A percentile compares a stretch with the other conserved stretches of the same genome.
phyloP scores from a whole-genome alignment of 2,888 invertebrate genomes.

The Parnassius mnemosyne region DNA sequence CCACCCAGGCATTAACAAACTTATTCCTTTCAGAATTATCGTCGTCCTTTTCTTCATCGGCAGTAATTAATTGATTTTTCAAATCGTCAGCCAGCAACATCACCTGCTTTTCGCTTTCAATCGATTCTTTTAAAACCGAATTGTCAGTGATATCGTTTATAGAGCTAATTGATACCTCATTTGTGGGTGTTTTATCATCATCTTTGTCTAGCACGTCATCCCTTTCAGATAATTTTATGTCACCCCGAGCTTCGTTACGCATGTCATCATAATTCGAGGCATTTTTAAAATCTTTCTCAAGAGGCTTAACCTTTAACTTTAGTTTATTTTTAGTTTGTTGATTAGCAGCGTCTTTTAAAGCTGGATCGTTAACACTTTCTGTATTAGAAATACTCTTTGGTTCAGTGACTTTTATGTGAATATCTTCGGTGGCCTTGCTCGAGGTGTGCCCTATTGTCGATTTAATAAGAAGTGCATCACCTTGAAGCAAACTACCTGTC shows the following conservation, averaged over 20 bases:
- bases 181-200: constrained; percentile 74
- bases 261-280: constrained; percentile 62
- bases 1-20: constrained; percentile 74
- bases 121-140: constrained; percentile 70
- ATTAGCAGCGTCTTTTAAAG: constrained; percentile 44
- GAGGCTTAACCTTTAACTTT: constrained; percentile 58
- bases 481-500: constrained; percentile 65
- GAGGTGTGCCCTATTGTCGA: constrained; percentile 60
- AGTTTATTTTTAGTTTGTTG: constrained; percentile 54
- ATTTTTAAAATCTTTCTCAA: constrained; percentile 67
- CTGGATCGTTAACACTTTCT: constrained; percentile 38
- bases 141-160: constrained; percentile 75
- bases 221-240: constrained; percentile 47
- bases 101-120: constrained; percentile 72
- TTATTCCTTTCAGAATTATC: constrained; percentile 77
- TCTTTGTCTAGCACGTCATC: constrained; percentile 61
- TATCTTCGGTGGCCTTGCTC: constrained; percentile 58
- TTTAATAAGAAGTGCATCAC: constrained; percentile 68
- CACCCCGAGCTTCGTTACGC: constrained; percentile 52
- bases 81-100: constrained; percentile 71
- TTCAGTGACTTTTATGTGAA: constrained; percentile 52
- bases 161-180: constrained; percentile 72
- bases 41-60: constrained; percentile 76
- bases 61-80: constrained; percentile 73
- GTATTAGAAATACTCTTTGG: constrained; percentile 37